A percentile compares a stretch with the other conserved stretches of the same genome.
Evolutionary conservation across 2,797 vertebrate genomes (phyloP).

Genomic region (Distichodus sexfasciatus): DNA sequence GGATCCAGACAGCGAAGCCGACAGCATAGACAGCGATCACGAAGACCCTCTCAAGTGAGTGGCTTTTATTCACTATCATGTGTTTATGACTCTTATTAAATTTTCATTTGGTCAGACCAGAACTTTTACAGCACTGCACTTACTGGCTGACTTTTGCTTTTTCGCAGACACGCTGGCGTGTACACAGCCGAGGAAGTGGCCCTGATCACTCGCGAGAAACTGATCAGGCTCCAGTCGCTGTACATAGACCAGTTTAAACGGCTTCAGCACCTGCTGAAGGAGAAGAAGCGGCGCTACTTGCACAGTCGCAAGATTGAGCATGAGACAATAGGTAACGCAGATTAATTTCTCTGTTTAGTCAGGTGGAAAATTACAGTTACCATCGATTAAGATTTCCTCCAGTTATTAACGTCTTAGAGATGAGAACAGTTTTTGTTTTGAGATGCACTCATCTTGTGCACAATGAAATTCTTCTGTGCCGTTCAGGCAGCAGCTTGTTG

Average conservation of each 20-base stretch:
- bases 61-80: not conserved
- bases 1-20: slow-evolving; percentile 95
- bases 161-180: slow-evolving; percentile 87
- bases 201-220: slow-evolving; percentile 92
- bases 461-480: not conserved
- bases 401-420: too few relatives aligned
- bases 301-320: slow-evolving; percentile 90
- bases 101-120: not conserved
- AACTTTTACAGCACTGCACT: not conserved
- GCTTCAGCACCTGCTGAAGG: slow-evolving; percentile 93
- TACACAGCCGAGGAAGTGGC: slow-evolving; percentile 98
- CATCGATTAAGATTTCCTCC: too few relatives aligned
- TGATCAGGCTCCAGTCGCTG: slow-evolving; percentile 93
- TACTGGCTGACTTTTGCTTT: not conserved
- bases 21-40: slow-evolving; percentile 95
- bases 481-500: slow-evolving; percentile 86
- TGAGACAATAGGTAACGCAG: slow-evolving; percentile 79
- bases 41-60: slow-evolving; percentile 96
- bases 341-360: not conserved
- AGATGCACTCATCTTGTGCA: not conserved
- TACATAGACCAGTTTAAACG: slow-evolving; percentile 99
- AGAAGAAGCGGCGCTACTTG: slow-evolving; percentile 90
- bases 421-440: too few relatives aligned
- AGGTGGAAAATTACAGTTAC: not conserved
- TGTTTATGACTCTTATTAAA: not conserved